phyloP scores from a whole-genome alignment of 2,113 vertebrate genomes.

The Triplophysa rosa region DNA sequence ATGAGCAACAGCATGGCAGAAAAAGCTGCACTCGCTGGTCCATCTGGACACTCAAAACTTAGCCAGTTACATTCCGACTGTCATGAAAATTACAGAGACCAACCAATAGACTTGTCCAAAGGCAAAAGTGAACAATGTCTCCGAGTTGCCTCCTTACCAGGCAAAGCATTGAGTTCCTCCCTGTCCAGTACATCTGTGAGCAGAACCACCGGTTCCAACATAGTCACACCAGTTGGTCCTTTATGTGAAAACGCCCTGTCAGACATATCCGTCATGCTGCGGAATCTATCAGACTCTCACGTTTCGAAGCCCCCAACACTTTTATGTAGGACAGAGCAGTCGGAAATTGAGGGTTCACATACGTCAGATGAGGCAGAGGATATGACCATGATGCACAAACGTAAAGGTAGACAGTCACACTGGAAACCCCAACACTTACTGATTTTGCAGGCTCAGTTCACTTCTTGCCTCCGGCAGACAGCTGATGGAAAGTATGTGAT shows the following conservation, averaged over 20 bases:
- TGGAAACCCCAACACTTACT: conserved; percentile 99
- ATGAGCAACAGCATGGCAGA: conserved; percentile 97
- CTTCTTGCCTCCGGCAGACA: conserved; percentile 91
- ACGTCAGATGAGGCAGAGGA: conserved; percentile 83
- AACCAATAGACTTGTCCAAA: conserved; percentile 98
- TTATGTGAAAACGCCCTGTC: conserved; percentile 95
- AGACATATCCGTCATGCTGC: conserved; percentile 98
- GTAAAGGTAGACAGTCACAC: conserved; percentile 98
- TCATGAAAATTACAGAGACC: conserved; percentile 89
- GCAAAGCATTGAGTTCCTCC: conserved; percentile 42
- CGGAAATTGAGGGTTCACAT: conserved; percentile 84
- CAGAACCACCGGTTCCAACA: conserved; percentile 31
- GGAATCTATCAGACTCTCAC: conserved; percentile 95
- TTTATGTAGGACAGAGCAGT: conserved; percentile 85
- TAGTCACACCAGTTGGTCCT: conserved; percentile 80
- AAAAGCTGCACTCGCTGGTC: conserved; percentile 91
- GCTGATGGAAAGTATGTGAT: conserved; percentile 94
- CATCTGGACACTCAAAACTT: conserved; percentile 82
- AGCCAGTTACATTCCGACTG: conserved; percentile 83
- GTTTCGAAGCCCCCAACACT: conserved; percentile 85
- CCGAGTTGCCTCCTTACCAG: conserved; percentile 21
- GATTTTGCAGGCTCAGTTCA: conserved; percentile 97
- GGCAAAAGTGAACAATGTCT: conserved; percentile 81
- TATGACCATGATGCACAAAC: conserved; percentile 85
- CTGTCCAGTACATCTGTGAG: conserved; percentile 23